phyloP scores from a whole-genome alignment of 2,797 vertebrate species.

The Chromis chromis region DNA sequence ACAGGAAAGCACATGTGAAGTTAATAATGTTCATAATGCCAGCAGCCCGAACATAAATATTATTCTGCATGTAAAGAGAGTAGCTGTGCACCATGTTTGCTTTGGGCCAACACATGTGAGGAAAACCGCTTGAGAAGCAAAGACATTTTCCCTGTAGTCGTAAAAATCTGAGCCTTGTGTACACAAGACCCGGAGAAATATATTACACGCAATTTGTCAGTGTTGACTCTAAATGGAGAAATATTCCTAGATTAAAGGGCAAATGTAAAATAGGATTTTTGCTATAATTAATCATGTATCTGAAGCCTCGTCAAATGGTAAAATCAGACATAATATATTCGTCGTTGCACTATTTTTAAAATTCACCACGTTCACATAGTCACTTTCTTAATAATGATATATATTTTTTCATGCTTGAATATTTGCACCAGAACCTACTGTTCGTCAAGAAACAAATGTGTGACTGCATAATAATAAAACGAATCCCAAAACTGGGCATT shows the following conservation, averaged over 20 bases:
- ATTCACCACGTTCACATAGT: background rate
- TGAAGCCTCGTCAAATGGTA: too few relatives aligned
- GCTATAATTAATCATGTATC: background rate
- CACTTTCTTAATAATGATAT: background rate
- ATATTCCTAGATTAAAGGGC: background rate
- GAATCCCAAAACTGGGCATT: background rate
- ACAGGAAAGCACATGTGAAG: slow-evolving; percentile 17
- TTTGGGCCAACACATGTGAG: slow-evolving; percentile 9
- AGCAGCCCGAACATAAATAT: slow-evolving; percentile 22
- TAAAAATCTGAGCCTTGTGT: background rate
- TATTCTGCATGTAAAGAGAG: slow-evolving; percentile 1
- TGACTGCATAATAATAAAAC: background rate
- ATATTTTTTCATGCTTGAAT: too few relatives aligned
- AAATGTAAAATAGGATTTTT: background rate
- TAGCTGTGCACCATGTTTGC: background rate
- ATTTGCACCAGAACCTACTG: background rate
- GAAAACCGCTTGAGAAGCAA: slow-evolving; percentile 6
- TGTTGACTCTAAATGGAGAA: background rate
- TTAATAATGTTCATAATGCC: slow-evolving; percentile 14
- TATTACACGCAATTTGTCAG: slow-evolving; percentile 3
- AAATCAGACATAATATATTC: background rate
- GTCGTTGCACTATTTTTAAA: background rate
- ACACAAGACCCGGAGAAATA: slow-evolving; percentile 9
- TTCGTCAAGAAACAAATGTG: background rate
- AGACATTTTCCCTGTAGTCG: background rate